A percentile compares a stretch with the other conserved stretches of the same genome.
Conservation (phyloP, 1,140 invertebrate genomes). For the Calephelis virginiensis region DNA sequence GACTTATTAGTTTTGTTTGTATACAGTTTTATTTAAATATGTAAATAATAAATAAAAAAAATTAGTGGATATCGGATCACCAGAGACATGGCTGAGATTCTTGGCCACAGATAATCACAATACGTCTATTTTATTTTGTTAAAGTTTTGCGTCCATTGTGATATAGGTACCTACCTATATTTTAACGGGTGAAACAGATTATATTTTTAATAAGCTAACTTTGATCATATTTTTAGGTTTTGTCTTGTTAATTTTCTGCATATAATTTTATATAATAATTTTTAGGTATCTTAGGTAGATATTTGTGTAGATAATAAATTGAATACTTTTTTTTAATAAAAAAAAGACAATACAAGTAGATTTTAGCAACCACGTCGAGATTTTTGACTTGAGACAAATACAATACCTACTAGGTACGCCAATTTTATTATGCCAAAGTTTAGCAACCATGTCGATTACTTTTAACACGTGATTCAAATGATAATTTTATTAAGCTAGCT, state of each 20-base stretch:
- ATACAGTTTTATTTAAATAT: not conserved
- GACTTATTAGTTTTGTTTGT: conserved; percentile 6
- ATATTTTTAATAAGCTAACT: not conserved
- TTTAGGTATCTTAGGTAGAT: too few relatives aligned
- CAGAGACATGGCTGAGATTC: conserved; percentile 67
- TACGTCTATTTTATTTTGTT: not conserved
- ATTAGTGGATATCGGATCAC: conserved; percentile 43
- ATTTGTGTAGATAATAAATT: too few relatives aligned
- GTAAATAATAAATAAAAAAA: too few relatives aligned
- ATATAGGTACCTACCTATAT: not conserved
- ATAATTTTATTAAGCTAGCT: too few relatives aligned
- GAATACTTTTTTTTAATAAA: too few relatives aligned
- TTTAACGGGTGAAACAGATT: not conserved
- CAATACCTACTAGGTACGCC: not conserved
- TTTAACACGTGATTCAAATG: too few relatives aligned
- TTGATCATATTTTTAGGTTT: not conserved
- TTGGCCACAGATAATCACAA: conserved; percentile 33
- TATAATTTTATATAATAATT: too few relatives aligned
- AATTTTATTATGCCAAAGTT: not conserved
- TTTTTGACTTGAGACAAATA: conserved; percentile 40
- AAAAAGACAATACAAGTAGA: conserved; percentile 38
- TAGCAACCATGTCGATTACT: not conserved
- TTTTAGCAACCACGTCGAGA: conserved; percentile 70
- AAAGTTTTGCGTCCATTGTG: conserved; percentile 1
- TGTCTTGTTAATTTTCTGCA: conserved; percentile 1